Conservation (phyloP, 1,140 invertebrate species). For the Bradysia coprophila region DNA sequence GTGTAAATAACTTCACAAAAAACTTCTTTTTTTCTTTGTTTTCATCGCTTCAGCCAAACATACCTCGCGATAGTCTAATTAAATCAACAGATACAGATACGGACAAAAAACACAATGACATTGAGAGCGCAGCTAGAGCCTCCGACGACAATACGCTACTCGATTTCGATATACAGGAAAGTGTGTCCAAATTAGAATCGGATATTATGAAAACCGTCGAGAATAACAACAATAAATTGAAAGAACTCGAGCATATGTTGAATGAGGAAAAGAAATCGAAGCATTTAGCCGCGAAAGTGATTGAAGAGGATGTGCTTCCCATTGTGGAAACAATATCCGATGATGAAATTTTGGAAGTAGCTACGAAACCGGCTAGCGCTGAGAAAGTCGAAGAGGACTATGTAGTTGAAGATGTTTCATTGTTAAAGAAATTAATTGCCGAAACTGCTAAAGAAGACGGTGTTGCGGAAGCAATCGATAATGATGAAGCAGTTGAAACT, state of each 20-base stretch:
- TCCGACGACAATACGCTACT: too few relatives aligned
- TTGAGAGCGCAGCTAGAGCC: too few relatives aligned
- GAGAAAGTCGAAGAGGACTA: neutral
- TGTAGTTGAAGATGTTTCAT: neutral
- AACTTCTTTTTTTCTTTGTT: neutral
- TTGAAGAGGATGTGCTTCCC: neutral
- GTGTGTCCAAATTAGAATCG: slow-evolving; percentile 18
- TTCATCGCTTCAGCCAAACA: neutral
- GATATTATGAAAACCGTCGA: slow-evolving; percentile 22
- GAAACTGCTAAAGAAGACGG: neutral
- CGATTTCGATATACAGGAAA: slow-evolving; percentile 10
- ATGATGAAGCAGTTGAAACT: too few relatives aligned
- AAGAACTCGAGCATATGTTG: slow-evolving; percentile 12
- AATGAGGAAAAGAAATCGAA: neutral
- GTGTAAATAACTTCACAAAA: neutral
- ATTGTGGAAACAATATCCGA: neutral
- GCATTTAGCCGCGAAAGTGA: neutral
- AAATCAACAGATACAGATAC: neutral
- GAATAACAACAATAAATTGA: slow-evolving; percentile 17
- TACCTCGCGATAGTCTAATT: neutral
- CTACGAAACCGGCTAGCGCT: neutral
- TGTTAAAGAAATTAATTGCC: neutral
- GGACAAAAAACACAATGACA: neutral
- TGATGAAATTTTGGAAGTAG: neutral
- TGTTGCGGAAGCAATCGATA: neutral